These are phyloP conservation scores for Iguana delicatissima DNA, from an alignment of 2,797 vertebrate genomes.

Conservation along the genomic window DNA sequence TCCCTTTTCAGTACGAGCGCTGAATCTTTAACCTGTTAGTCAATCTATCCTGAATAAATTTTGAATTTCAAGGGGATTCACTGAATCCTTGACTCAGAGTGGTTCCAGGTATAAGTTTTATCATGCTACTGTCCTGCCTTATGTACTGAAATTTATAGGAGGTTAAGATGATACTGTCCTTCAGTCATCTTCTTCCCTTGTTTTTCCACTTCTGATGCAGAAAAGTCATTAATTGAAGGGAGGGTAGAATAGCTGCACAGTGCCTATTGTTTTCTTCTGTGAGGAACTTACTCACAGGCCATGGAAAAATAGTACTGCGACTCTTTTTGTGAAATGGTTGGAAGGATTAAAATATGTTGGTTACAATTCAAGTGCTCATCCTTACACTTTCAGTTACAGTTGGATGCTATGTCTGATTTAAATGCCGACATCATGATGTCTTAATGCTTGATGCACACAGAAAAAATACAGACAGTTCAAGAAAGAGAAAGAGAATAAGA, in stretches of 20 bases:
- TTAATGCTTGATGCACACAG: not conserved
- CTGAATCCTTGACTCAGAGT: not conserved
- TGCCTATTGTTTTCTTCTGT: not conserved
- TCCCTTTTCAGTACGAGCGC: no score
- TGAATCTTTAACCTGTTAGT: no score
- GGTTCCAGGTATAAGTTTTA: not conserved
- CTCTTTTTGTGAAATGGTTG: not conserved
- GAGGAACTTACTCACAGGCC: not conserved
- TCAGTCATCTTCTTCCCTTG: not conserved
- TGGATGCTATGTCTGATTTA: not conserved
- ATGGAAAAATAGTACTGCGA: not conserved
- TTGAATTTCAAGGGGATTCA: not conserved
- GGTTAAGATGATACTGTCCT: not conserved
- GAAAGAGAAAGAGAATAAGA: not conserved
- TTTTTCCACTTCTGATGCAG: not conserved
- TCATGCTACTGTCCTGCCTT: not conserved
- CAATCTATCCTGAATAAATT: no score
- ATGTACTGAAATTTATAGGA: not conserved
- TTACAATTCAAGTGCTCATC: not conserved
- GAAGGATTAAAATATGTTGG: no score
- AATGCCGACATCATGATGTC: not conserved
- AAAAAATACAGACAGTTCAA: not conserved
- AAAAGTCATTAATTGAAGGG: not conserved
- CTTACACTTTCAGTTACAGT: not conserved
- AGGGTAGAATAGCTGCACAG: not conserved